A percentile compares a stretch with the other conserved stretches of the same genome.
These are phyloP conservation scores for Iguana delicatissima DNA, from an alignment of 2,797 vertebrate genomes.

Conservation along the genomic window DNA sequence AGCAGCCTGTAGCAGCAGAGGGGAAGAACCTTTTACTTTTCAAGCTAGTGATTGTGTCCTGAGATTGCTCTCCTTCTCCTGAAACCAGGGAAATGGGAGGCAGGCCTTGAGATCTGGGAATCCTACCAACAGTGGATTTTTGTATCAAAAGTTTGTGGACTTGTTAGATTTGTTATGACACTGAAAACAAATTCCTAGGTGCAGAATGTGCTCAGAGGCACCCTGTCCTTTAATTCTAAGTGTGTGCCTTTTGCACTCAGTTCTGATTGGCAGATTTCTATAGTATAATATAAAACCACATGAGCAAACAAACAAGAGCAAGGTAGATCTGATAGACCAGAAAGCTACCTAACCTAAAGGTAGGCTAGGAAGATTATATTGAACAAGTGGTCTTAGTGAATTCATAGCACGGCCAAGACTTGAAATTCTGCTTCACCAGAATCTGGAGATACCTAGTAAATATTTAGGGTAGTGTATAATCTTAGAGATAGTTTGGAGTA, in stretches of 20 bases:
- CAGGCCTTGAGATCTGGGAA: too few species aligned
- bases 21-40: too few species aligned
- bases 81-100: too few species aligned
- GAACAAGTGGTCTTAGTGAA: not conserved
- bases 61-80: too few species aligned
- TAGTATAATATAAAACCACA: too few species aligned
- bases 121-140: not conserved
- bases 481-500: too few species aligned
- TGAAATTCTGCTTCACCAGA: not conserved
- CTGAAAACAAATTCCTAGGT: not conserved
- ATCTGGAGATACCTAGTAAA: not conserved
- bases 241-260: not conserved
- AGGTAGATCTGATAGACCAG: not conserved
- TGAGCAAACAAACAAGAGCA: not conserved
- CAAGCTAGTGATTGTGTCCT: too few species aligned
- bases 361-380: not conserved
- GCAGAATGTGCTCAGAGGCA: not conserved
- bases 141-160: not conserved
- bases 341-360: not conserved
- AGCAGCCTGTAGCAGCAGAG: too few species aligned
- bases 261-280: not conserved
- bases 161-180: not conserved
- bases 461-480: not conserved
- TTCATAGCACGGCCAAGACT: not conserved
- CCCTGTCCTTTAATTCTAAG: not conserved